Evolutionary conservation across 2,888 invertebrate species (phyloP).

Genomic region (Pemphredon lugubris): DNA sequence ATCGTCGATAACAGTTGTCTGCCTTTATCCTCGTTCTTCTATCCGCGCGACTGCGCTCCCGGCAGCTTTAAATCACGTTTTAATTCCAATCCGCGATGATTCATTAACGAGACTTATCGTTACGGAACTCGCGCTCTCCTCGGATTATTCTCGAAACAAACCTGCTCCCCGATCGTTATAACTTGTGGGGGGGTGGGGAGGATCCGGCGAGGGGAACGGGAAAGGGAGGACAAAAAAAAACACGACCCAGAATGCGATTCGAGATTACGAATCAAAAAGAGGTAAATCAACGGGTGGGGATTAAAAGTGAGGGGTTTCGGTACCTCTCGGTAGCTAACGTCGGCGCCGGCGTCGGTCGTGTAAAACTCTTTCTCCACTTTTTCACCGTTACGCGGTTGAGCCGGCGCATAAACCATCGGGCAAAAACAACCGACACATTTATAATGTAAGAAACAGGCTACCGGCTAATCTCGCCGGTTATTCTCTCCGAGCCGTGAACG

Average conservation of each 20-base stretch:
- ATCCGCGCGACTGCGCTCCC: not conserved
- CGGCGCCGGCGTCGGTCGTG: not conserved
- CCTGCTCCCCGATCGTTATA: too few species aligned
- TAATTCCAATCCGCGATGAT: conserved; percentile 29
- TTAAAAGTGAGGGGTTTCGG: not conserved
- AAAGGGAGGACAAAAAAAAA: too few species aligned
- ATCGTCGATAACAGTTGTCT: conserved; percentile 64
- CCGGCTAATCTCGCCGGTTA: conserved; percentile 48
- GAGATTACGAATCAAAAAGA: not conserved
- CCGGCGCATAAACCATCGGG: conserved; percentile 22
- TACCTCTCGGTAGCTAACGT: too few species aligned
- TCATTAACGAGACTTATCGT: conserved; percentile 35
- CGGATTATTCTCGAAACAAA: too few species aligned
- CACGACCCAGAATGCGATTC: not conserved
- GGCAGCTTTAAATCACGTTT: conserved; percentile 41
- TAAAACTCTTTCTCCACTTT: not conserved
- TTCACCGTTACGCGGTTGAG: not conserved
- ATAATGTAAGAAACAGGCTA: conserved; percentile 30
- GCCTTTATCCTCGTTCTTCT: conserved; percentile 53
- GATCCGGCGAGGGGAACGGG: too few species aligned
- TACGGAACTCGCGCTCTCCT: not conserved
- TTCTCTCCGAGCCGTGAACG: conserved; percentile 36
- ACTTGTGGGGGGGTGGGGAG: too few species aligned
- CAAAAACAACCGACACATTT: conserved; percentile 20
- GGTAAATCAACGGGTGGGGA: not conserved